Percentiles rank a stretch among this genome's conserved stretches.
Conservation (phyloP, 2,797 vertebrate genomes). For the Channa striata region DNA sequence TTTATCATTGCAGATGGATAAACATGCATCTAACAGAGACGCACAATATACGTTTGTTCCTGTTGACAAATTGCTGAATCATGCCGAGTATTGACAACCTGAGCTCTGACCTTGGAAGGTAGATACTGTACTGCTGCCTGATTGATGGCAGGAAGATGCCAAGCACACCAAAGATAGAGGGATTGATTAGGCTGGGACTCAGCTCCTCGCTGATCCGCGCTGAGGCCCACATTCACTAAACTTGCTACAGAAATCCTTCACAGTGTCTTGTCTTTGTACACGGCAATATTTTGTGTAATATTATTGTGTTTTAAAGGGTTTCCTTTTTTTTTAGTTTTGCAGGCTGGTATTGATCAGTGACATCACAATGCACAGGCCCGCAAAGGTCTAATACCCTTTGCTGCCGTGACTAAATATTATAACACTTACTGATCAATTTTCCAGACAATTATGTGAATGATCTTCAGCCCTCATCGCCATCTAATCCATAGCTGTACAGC, state of each 20-base stretch:
- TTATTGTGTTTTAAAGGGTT: not conserved
- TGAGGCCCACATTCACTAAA: constrained; percentile 6
- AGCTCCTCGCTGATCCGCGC: constrained; percentile 17
- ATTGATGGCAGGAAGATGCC: constrained; percentile 64
- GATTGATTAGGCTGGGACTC: constrained; percentile 50
- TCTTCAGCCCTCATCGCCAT: not conserved
- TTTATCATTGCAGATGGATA: constrained; percentile 18
- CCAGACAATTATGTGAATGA: constrained; percentile 6
- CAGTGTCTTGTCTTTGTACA: not conserved
- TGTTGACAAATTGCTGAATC: constrained; percentile 62
- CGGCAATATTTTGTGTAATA: not conserved
- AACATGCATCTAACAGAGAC: constrained; percentile 37
- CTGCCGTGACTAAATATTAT: constrained; percentile 9
- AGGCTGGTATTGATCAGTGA: too few relatives aligned
- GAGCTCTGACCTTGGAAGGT: constrained; percentile 67
- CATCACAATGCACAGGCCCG: not conserved
- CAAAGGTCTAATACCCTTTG: not conserved
- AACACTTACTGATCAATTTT: constrained; percentile 23
- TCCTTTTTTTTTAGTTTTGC: not conserved
- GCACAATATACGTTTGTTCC: not conserved
- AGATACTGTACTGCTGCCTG: constrained; percentile 37
- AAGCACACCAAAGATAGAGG: constrained; percentile 57
- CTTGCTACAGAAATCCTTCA: constrained; percentile 3
- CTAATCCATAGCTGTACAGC: not conserved
- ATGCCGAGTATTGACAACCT: constrained; percentile 43